phyloP scores from a whole-genome alignment of 1,140 invertebrate genomes.

The Rhopalosiphum maidis region DNA sequence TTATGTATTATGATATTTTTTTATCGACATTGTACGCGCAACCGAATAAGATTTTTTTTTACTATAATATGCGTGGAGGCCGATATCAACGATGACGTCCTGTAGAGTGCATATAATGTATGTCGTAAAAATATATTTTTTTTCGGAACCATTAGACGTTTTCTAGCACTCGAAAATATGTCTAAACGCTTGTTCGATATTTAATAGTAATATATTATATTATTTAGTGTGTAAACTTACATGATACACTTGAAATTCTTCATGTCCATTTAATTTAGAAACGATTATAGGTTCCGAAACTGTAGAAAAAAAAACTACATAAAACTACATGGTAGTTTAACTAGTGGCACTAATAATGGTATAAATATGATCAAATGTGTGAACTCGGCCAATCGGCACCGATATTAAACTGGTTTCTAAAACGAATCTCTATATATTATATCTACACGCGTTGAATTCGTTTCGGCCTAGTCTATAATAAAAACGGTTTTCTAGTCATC shows the following conservation, averaged over 20 bases:
- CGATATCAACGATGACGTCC: constrained; percentile 11
- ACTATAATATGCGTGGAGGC: neutral
- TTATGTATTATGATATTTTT: neutral
- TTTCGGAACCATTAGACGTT: neutral
- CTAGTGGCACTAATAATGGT: neutral
- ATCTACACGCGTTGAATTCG: neutral
- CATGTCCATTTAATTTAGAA: neutral
- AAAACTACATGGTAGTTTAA: neutral
- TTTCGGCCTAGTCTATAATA: constrained; percentile 15
- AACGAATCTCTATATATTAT: neutral
- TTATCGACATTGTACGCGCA: neutral
- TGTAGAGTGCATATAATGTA: neutral
- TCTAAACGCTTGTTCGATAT: constrained; percentile 8
- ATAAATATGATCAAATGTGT: constrained; percentile 1
- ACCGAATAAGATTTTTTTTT: neutral
- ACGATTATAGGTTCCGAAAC: constrained; percentile 14
- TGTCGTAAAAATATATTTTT: constrained; percentile 21
- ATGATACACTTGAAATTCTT: neutral
- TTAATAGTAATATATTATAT: constrained; percentile 17
- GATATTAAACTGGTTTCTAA: neutral
- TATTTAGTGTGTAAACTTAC: neutral
- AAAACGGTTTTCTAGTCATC: neutral
- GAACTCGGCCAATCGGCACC: neutral
- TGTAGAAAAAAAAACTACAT: constrained; percentile 3
- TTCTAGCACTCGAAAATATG: neutral